phyloP scores from a whole-genome alignment of 2,888 invertebrate species.

The Operophtera brumata region DNA sequence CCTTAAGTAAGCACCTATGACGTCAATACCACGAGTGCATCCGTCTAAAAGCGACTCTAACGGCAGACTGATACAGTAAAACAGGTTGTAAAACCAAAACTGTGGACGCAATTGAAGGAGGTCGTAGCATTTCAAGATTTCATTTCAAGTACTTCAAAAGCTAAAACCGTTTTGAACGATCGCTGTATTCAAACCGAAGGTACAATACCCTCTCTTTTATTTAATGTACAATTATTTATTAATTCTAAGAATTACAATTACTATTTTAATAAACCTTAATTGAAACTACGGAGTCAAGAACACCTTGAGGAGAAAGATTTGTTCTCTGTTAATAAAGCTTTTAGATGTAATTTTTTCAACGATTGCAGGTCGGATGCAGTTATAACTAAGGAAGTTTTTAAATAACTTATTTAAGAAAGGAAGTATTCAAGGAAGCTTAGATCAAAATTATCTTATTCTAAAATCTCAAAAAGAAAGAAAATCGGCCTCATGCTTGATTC shows the following conservation, averaged over 20 bases:
- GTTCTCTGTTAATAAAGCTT: too few species aligned
- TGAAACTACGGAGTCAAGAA: not conserved
- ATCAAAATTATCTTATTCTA: too few species aligned
- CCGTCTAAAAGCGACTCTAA: slow-evolving; percentile 28
- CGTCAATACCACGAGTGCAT: slow-evolving; percentile 38
- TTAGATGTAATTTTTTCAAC: too few species aligned
- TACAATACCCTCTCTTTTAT: not conserved
- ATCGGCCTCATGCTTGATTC: too few species aligned
- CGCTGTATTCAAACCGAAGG: slow-evolving; percentile 1
- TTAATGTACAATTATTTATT: not conserved
- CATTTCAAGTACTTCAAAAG: slow-evolving; percentile 19
- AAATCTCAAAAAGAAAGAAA: too few species aligned
- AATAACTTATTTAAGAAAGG: too few species aligned
- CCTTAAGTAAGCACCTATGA: slow-evolving; percentile 23
- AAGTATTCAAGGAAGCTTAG: too few species aligned
- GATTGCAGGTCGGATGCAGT: too few species aligned
- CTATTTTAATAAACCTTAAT: not conserved
- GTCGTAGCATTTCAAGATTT: slow-evolving; percentile 25
- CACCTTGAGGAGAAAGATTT: too few species aligned
- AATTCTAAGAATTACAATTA: not conserved
- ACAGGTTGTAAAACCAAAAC: slow-evolving; percentile 35
- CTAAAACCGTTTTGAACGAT: slow-evolving; percentile 15
- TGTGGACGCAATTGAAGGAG: slow-evolving; percentile 26
- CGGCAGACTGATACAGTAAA: slow-evolving; percentile 33
- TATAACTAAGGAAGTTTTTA: too few species aligned